These are phyloP conservation scores for Seira ritae DNA, from an alignment of 2,888 invertebrate species.

Conservation along the genomic window DNA sequence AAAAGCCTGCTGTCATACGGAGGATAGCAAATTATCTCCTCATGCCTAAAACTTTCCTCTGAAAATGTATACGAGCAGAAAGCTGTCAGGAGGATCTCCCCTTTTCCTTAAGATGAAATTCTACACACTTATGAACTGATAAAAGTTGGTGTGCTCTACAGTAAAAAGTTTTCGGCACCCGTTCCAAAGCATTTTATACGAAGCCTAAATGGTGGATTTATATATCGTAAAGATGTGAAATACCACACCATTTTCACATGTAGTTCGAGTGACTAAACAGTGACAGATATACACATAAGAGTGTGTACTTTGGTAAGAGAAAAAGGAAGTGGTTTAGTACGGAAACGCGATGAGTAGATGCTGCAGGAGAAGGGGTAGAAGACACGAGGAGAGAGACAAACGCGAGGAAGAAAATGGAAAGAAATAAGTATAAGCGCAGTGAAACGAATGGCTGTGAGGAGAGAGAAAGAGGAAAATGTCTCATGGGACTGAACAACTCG, in stretches of 20 bases:
- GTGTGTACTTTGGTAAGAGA: not conserved
- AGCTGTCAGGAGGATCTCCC: too few species aligned
- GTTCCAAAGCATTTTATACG: not conserved
- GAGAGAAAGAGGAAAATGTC: conserved; percentile 46
- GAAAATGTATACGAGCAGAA: too few species aligned
- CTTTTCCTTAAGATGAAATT: too few species aligned
- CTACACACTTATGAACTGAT: too few species aligned
- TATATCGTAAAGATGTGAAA: conserved; percentile 3
- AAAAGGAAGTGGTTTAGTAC: not conserved
- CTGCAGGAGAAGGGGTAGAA: conserved; percentile 19
- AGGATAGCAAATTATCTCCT: conserved; percentile 12
- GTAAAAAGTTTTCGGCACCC: not conserved
- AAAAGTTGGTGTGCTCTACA: too few species aligned
- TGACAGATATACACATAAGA: not conserved
- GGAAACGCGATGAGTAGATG: not conserved
- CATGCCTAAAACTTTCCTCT: not conserved
- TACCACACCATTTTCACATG: conserved; percentile 17
- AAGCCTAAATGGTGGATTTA: conserved; percentile 5
- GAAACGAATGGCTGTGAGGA: conserved; percentile 24
- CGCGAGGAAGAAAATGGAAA: conserved; percentile 28
- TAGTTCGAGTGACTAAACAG: not conserved
- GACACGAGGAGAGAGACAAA: conserved; percentile 26
- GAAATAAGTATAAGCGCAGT: not conserved
- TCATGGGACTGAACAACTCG: conserved; percentile 71
- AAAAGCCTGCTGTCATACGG: not conserved